Base-by-base conservation (phyloP, 2,797 vertebrate genomes). In the Muscicapa comitata region DNA sequence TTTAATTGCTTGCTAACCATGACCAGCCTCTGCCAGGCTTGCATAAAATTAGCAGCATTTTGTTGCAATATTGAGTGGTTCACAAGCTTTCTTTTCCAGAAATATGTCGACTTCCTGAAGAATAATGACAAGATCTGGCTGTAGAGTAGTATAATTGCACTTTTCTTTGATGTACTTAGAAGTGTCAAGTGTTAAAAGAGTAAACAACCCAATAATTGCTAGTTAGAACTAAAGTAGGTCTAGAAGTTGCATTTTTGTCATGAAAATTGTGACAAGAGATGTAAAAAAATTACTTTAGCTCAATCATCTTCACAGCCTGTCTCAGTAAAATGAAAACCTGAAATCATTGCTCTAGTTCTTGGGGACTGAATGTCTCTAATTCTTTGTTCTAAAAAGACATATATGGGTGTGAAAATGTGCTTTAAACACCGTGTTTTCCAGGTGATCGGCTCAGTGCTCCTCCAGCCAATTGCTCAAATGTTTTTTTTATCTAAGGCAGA, bases 91-190 rank as follows among this genome's bases (percentile, higher is more conserved):
- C 35, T 75, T 75, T 54, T 74, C 63, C 80, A 89, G 40, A 83
- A 88, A 66, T 75, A 78, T 15, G 16, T 37, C 57, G 24, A 53
- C 40, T 93, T 92, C 43, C 70, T 68, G 55, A 83, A 57, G 61
- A 83, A 75, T 53, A 72, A 92, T 77, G 75, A 94, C 90, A 92
- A 80, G 72, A 68, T 61, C 53, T 85, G 47, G 76, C 40, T 65
- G 37, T 20, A 74, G 28, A 43, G 25, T 13, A 82, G 26, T 10
- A 25, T 17, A 90, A 43, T 58, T 86, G 58, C 78, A 75, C 40
- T 94, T 94, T 83, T 89, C 93, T 93, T 88, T 96, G 81, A 95
- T 88, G 57, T 84, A 53, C 75, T 89, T 86, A 51, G n/a, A 86
- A 91, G 29, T 92, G 94, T 84, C 94, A 73, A 40, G 48, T 73